Evolutionary conservation across 2,888 invertebrate genomes (phyloP), one percentile per base, ranked within the genome.

Genomic region (Brachyopa scutellaris): DNA sequence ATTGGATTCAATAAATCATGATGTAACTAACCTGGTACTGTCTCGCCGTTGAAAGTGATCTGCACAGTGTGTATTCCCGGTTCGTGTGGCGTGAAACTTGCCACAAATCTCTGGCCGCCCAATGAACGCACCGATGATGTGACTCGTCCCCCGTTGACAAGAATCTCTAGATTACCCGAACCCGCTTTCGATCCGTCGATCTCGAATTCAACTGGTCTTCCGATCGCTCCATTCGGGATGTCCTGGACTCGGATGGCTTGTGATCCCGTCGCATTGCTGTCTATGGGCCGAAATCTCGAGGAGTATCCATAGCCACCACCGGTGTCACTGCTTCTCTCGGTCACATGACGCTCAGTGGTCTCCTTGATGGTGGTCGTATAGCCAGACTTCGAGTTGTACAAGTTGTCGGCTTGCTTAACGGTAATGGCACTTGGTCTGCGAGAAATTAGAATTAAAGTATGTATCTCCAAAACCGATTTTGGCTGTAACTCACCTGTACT

Each of bases 131-230:
- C 98, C 64, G 97, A 97, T 86, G 98, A 98, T 6, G 97, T 97
- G 21, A 99, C 98, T 84, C 97, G 94, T 2, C 98, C 96, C 36
- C 97, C 98, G 87, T 98, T 98, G 6, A 98, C 98, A 84, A 98
- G 93, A 85, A 99, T 96, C 91, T 99, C 99, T 85, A 99, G 91
- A 91, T 98, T 98, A 11, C 99, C 99, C 2, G 97, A 97, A 33
- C 99, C 99, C n/a, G 99, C 98, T 85, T 94, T 93, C 74, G 97
- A 95, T 69, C 98, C 98, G 91, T 99, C 98, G 91, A 99, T 98
- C 92, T 97, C 97, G 91, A 99, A 99, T 91, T 98, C 97, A 61
- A 98, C 97, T 62, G 97, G 96, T 89, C 95, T 94, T 85, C 98
- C 97, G 64, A 99, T 93, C 55, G 95, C 92, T 84, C 97, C 97